Percentiles rank a stretch among this genome's conserved stretches.
Evolutionary conservation across 2,888 invertebrate species (phyloP).

Genomic region (Hyalella azteca): DNA sequence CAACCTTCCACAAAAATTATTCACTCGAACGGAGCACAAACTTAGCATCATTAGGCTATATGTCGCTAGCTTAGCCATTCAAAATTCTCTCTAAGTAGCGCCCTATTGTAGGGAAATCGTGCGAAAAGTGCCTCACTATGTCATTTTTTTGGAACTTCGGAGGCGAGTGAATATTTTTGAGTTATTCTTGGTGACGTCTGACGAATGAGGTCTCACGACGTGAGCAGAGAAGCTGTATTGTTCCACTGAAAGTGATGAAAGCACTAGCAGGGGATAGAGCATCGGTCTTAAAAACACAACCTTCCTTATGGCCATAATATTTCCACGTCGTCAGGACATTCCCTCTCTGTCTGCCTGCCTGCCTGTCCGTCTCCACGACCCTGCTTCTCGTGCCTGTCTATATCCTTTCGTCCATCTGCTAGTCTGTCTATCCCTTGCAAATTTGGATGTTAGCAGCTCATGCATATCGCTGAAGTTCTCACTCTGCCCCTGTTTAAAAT

Average conservation of each 20-base stretch:
- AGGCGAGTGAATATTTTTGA: not conserved
- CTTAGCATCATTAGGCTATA: too few species aligned
- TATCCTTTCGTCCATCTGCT: not conserved
- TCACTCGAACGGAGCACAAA: too few species aligned
- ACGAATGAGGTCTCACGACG: not conserved
- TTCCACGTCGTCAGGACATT: conserved; percentile 10
- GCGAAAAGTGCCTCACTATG: not conserved
- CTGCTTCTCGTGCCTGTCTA: too few species aligned
- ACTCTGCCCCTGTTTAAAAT: too few species aligned
- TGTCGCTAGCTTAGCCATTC: too few species aligned
- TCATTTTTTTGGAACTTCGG: not conserved
- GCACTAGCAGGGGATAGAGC: not conserved
- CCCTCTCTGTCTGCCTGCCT: conserved; percentile 3
- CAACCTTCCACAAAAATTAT: too few species aligned
- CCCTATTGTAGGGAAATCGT: too few species aligned
- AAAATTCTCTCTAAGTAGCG: not conserved
- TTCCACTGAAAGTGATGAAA: conserved; percentile 29
- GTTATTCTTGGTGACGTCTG: conserved; percentile 9
- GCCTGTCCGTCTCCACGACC: not conserved
- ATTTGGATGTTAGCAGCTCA: not conserved
- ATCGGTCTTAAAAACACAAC: conserved; percentile 11
- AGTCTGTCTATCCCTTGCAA: not conserved
- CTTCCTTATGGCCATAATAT: not conserved
- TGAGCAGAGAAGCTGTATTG: conserved; percentile 4
- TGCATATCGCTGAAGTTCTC: not conserved